Conservation (phyloP, 1,140 invertebrate species). For the Brachionus paranguensis region DNA sequence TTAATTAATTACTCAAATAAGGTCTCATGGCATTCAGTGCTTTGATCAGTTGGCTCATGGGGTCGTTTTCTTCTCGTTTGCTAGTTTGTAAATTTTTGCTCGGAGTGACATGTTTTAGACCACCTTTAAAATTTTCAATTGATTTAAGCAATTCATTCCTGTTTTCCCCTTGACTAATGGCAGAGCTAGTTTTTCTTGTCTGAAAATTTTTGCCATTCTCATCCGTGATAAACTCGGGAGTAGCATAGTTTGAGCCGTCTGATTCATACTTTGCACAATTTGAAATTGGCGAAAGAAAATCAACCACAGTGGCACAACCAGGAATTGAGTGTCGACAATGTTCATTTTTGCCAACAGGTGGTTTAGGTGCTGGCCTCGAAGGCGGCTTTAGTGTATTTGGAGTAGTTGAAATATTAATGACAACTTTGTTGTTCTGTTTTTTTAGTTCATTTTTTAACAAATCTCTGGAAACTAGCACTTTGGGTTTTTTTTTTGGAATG, state of each 20-base stretch:
- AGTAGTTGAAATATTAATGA: background rate
- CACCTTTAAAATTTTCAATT: conserved; percentile 27
- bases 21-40: background rate
- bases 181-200: background rate
- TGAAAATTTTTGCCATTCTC: background rate
- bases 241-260: background rate
- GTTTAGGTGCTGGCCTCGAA: conserved; percentile 25
- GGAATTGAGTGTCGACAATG: background rate
- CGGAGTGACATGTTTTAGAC: background rate
- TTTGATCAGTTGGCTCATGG: conserved; percentile 6
- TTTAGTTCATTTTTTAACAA: no score
- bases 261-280: background rate
- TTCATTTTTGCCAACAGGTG: background rate
- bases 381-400: conserved; percentile 23
- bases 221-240: background rate
- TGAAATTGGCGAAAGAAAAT: conserved; percentile 9
- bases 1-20: conserved; percentile 7
- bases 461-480: background rate
- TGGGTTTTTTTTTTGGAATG: background rate
- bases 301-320: background rate
- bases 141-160: conserved; percentile 17
- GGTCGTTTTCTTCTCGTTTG: background rate
- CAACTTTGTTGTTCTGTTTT: background rate
- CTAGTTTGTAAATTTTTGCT: background rate
- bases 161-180: background rate